Evolutionary conservation across 2,888 invertebrate species (phyloP), one percentile per base, ranked within the genome.

Genomic region (Caenorhabditis sp.): DNA sequence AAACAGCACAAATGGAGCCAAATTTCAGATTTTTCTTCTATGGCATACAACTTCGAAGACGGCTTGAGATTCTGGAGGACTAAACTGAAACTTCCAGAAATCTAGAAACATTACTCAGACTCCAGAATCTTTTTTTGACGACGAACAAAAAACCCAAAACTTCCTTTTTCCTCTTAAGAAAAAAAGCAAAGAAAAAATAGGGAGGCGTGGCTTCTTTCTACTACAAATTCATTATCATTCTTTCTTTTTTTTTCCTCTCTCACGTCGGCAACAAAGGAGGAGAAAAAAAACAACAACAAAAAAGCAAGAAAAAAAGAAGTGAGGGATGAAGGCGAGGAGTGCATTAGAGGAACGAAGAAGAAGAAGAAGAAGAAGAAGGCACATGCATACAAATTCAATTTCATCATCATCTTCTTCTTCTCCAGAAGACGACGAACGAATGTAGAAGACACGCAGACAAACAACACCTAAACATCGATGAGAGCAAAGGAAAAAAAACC

Each of bases 341-440:
- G 38, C 23, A 58, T 26, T 20, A n/a, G 17, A 59, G 23, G 21
- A 36, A 21, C 14, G 43, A 59, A 59, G 17, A 20, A 53, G 21
- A 21, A 20, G 59, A 43, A 26, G 49, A 26, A 50, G 60, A 49
- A 52, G 17, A 61, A 52, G 61, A 52, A 61, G 61, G 14, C 23
- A 21, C 14, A 26, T 8, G 26, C 50, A 25, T 23, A 53, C 25
- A 53, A 53, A 53, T 53, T 25, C 53, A 53, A 20, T 53, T 53
- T 50, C 50, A n/a, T 50, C 50, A 8, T 50, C 50, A 4, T 20
- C 50, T n/a, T 53, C 21, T 53, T 53, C 25, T 53, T 53, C 25
- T 53, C 26, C 25, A 62, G 27, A 27, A 60, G 38, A 50, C 27
- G 27, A n/a, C 20, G 27, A 21, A 31, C 26, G 43, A 43, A 17